Base-by-base conservation (phyloP, 2,797 vertebrate genomes). In the Alectoris magna region DNA sequence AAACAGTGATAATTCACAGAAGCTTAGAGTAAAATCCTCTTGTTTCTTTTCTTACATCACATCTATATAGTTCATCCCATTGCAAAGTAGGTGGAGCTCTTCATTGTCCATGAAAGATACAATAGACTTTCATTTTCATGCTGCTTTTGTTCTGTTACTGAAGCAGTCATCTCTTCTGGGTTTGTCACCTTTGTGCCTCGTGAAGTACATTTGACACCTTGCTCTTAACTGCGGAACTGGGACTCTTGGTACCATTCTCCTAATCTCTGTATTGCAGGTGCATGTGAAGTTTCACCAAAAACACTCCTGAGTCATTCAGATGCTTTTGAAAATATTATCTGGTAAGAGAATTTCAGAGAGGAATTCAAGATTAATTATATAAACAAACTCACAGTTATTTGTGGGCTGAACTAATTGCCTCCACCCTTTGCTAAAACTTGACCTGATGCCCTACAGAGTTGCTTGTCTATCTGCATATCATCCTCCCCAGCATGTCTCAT, bases 401-500 rank as follows among this genome's bases (percentile, higher is more conserved):
- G 41, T 9, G 21, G 90, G 58, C 36, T 62, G 72, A 93, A 34
- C 82, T 95, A 90, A 93, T 95, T 95, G 89, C 87, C 91, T 91
- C 82, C 73, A 94, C 79, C n/a, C 87, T 81, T 89, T 46, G 76
- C 79, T 95, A 91, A 89, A 55, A 89, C 59, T 87, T 95, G 96
- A 96, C 96, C 94, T 83, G 70, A 63, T 92, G 95, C 94, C 92
- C 96, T 93, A 56, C 56, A 59, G 69, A 87, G 76, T 56, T 89
- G 79, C 83, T 86, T 92, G 67, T 36, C 63, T 90, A 66, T 92
- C 76, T 80, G 43, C 67, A 85, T 76, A 86, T 88, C 85, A 78
- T 92, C 92, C 92, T 96, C 94, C 95, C 87, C 87, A 94, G 87
- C 91, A 81, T 55, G 89, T 91, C 85, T 93, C 79, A 92, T 90